Evolutionary conservation across 2,113 vertebrate genomes (phyloP).

Genomic region (Onychostoma macrolepis): DNA sequence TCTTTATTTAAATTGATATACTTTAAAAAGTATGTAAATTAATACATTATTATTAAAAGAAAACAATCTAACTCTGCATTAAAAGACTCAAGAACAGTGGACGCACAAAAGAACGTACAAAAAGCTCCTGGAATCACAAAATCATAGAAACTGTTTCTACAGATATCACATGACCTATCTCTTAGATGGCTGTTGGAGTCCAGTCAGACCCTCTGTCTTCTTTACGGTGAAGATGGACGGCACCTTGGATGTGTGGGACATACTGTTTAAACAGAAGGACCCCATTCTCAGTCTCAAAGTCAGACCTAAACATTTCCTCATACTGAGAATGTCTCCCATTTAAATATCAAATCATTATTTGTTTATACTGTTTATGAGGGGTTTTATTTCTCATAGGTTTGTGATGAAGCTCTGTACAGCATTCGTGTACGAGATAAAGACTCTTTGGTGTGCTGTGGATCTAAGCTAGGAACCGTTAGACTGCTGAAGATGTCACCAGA

Average conservation of each 20-base stretch:
- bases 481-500: conserved; percentile 84
- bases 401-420: conserved; percentile 86
- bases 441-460: conserved; percentile 83
- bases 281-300: conserved; percentile 90
- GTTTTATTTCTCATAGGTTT: conserved; percentile 76
- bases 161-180: conserved; percentile 87
- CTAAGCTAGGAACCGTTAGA: conserved; percentile 77
- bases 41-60: not conserved
- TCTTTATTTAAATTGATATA: not conserved
- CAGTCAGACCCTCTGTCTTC: conserved; percentile 86
- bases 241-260: conserved; percentile 89
- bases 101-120: not conserved
- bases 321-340: not conserved
- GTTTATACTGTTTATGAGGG: conserved; percentile 23
- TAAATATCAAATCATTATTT: not conserved
- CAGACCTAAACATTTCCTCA: not conserved
- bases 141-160: conserved; percentile 11
- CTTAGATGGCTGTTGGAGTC: conserved; percentile 90
- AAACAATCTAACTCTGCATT: not conserved
- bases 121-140: not conserved
- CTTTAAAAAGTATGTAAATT: not conserved
- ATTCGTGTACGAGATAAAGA: conserved; percentile 85
- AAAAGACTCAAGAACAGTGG: not conserved
- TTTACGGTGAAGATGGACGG: conserved; percentile 88
- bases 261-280: conserved; percentile 89